Base-by-base conservation (phyloP, 2,888 invertebrate genomes). In the Eupithecia subfuscata region DNA sequence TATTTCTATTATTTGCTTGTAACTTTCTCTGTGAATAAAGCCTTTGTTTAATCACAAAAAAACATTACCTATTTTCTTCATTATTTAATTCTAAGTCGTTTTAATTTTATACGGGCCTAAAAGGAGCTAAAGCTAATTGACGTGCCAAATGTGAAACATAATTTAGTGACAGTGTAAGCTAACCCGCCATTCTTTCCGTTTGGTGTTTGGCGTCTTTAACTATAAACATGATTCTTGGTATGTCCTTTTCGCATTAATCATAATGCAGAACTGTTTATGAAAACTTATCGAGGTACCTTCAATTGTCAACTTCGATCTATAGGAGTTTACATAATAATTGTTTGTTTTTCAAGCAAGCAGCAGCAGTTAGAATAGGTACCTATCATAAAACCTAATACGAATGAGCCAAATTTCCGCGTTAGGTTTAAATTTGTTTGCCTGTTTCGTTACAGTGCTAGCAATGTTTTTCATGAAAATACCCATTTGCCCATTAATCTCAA, bases 221-320 rank as follows among this genome's bases (percentile, higher is more conserved):
- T 64, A 9, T 64, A 34, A 64, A 64, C 64, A 64, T 64, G 34
- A 16, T 63, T 30, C 63, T 63, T 63, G 63, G 63, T 63, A 63
- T 25, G 16, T 30, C 34, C 16, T 34, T 60, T 5, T 6, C 25
- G 6, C 12, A 25, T 14, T 22, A 6, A 60, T 25, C 22, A 56
- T 56, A 56, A 60, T 25, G 60, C 22, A 60, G 60, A 60, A 60
- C 64, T 64, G 64, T 64, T 64, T 64, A 64, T 22, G 16, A 63
- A 63, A 16, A 63, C 14, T 63, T 63, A 30, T 30, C 30, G 14
- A 25, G 63, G 52, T 56, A 25, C 60, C 60, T 25, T 22, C 25
- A 25, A 60, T 60, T 60, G 60, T 60, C 60, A 60, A 60, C 60
- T 60, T 60, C 25, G 60, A 60, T 60, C 25, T 60, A 60, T 60